phyloP scores from a whole-genome alignment of 2,888 invertebrate genomes.

The Lochmaea capreae region DNA sequence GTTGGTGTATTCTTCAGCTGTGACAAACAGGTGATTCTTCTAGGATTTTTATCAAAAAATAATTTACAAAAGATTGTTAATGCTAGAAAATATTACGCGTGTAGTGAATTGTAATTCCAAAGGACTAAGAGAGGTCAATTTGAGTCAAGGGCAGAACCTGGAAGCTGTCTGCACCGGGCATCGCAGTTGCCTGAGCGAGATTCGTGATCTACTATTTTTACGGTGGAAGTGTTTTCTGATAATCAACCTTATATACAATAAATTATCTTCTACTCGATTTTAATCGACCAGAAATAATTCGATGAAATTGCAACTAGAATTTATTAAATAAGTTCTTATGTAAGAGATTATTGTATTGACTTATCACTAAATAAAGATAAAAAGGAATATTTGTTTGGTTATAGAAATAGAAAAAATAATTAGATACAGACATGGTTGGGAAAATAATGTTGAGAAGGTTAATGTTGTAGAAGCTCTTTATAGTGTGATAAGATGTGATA shows the following conservation, averaged over 20 bases:
- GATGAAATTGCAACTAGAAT: background rate
- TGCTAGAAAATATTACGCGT: background rate
- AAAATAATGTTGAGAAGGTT: too few species aligned
- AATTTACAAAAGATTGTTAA: background rate
- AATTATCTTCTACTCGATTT: background rate
- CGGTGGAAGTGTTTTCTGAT: background rate
- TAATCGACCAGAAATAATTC: background rate
- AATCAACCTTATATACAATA: background rate
- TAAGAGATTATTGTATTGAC: background rate
- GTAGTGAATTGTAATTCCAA: background rate
- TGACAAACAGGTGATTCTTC: too few species aligned
- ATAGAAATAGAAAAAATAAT: too few species aligned
- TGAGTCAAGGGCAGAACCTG: background rate
- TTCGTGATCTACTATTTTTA: slow-evolving; percentile 14
- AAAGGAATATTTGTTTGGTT: too few species aligned
- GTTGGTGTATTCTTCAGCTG: too few species aligned
- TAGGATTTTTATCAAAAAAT: background rate
- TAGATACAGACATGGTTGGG: too few species aligned
- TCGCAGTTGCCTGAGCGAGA: background rate
- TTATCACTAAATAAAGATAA: too few species aligned
- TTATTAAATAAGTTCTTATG: background rate
- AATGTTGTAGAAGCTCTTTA: too few species aligned
- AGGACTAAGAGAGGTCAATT: background rate
- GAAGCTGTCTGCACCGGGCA: slow-evolving; percentile 2
- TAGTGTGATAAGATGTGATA: too few species aligned